phyloP scores from a whole-genome alignment of 2,113 vertebrate genomes.

The Hyaena hyaena region DNA sequence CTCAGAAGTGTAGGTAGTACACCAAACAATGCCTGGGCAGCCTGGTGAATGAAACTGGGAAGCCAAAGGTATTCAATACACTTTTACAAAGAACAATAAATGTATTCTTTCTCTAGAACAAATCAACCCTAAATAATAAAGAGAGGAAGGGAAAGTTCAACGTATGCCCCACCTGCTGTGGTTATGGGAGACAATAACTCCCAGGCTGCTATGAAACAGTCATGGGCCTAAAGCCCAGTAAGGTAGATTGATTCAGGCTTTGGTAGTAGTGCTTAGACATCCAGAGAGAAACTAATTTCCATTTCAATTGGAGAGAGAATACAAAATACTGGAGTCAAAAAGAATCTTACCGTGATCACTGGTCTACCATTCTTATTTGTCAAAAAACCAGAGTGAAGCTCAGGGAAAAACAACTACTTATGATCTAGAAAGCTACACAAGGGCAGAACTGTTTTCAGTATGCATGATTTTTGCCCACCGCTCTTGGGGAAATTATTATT shows the following conservation, averaged over 20 bases:
- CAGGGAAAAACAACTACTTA: conserved; percentile 15
- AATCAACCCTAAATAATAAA: conserved; percentile 46
- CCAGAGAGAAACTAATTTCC: background rate
- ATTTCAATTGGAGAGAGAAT: background rate
- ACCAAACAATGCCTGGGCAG: background rate
- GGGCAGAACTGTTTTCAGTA: background rate
- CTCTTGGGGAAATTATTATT: conserved; percentile 27
- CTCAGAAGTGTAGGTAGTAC: background rate
- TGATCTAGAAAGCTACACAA: conserved; percentile 8
- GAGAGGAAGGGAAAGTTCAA: background rate
- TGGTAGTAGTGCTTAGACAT: background rate
- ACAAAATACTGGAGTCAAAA: conserved; percentile 34
- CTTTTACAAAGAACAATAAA: conserved; percentile 34
- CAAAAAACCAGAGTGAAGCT: background rate
- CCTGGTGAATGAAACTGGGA: background rate
- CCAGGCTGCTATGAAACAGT: background rate
- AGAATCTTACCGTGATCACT: background rate
- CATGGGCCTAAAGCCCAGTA: background rate
- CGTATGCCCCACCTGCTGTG: background rate
- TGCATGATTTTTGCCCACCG: background rate
- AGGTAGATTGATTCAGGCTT: background rate
- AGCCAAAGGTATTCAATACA: background rate
- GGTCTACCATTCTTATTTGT: background rate
- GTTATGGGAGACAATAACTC: background rate
- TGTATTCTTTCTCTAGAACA: conserved; percentile 32